phyloP scores from a whole-genome alignment of 1,140 invertebrate genomes.

The Drosophila pseudoobscura region DNA sequence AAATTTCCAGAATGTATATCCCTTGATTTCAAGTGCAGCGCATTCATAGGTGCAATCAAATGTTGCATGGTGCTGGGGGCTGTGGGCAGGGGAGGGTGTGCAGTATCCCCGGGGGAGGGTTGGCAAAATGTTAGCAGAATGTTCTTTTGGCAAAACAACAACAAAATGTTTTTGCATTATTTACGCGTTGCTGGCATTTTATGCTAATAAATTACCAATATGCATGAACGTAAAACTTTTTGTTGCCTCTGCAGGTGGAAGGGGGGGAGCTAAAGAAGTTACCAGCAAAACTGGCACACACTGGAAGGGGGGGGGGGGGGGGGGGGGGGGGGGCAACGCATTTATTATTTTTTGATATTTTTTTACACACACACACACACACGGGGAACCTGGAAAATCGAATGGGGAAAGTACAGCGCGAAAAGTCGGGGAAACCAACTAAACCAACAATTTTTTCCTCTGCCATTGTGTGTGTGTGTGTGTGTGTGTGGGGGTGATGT shows the following conservation, averaged over 20 bases:
- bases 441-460: slow-evolving; percentile 43
- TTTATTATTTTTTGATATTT: slow-evolving; percentile 76
- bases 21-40: too few species aligned
- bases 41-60: slow-evolving; percentile 27
- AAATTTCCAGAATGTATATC: too few species aligned
- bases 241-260: slow-evolving; percentile 57
- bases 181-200: slow-evolving; percentile 76
- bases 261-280: slow-evolving; percentile 32
- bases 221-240: slow-evolving; percentile 73
- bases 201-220: slow-evolving; percentile 82
- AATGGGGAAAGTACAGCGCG: slow-evolving; percentile 43
- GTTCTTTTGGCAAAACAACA: slow-evolving; percentile 30
- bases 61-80: not conserved
- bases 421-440: slow-evolving; percentile 62
- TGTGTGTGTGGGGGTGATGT: slow-evolving; percentile 21
- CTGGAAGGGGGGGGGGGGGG: slow-evolving; percentile 1
- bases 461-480: not conserved
- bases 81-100: not conserved
- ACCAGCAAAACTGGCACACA: slow-evolving; percentile 55
- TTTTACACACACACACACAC: slow-evolving; percentile 35
- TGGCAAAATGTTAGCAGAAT: slow-evolving; percentile 27
- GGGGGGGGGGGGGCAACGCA: slow-evolving; percentile 33
- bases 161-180: slow-evolving; percentile 79
- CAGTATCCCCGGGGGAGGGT: not conserved
- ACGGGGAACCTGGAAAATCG: slow-evolving; percentile 55